Evolutionary conservation across 1,140 invertebrate species (phyloP).

Genomic region (Drosophila cardini): DNA sequence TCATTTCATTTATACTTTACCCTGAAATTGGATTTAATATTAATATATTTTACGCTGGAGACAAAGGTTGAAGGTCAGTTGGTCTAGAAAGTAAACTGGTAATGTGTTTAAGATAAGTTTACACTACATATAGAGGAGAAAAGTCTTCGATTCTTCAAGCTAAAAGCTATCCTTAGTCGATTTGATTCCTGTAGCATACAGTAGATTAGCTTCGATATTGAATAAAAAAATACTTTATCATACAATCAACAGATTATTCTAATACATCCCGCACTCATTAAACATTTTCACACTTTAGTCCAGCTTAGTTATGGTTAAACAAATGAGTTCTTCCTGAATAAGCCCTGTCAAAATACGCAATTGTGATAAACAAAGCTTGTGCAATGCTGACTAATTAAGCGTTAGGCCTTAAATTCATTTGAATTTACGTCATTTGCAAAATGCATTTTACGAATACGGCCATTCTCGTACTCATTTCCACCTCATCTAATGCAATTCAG

Average conservation of each 20-base stretch:
- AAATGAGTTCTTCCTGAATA: not conserved
- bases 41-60: not conserved
- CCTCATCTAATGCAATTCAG: not conserved
- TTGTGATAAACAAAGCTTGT: constrained; percentile 19
- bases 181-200: no score
- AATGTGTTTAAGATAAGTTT: no score
- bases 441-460: constrained; percentile 12
- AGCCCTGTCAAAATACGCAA: not conserved
- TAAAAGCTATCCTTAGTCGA: no score
- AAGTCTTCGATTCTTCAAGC: no score
- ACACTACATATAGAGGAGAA: no score
- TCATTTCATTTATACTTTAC: not conserved
- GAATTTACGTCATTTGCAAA: constrained; percentile 73
- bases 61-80: not conserved
- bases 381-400: constrained; percentile 52
- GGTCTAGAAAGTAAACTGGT: no score
- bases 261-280: no score
- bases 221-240: no score
- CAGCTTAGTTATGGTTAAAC: no score
- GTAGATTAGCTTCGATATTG: no score
- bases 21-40: not conserved
- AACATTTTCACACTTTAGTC: no score
- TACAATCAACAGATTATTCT: no score
- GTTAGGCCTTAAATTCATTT: constrained; percentile 75
- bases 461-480: not conserved